Conservation (phyloP, 2,797 vertebrate genomes). For the Limosa lapponica region DNA sequence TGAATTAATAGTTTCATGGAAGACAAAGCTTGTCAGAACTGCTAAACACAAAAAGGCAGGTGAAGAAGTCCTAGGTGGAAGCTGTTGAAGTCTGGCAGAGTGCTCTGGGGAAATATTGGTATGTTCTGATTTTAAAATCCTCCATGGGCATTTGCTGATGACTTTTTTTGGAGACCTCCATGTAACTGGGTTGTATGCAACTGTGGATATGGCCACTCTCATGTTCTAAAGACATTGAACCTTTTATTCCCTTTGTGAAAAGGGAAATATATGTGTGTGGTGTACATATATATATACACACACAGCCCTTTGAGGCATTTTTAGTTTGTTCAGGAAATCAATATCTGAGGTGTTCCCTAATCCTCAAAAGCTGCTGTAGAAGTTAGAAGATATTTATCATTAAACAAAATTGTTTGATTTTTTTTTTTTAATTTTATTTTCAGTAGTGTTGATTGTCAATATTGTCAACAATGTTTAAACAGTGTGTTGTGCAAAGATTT, state of each 20-base stretch:
- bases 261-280: background rate
- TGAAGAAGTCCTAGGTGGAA: background rate
- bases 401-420: background rate
- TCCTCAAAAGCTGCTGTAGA: background rate
- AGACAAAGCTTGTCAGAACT: background rate
- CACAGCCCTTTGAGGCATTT: background rate
- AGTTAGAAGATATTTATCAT: background rate
- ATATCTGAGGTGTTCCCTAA: background rate
- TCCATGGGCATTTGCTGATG: background rate
- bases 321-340: background rate
- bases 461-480: background rate
- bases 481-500: background rate
- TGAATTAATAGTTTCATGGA: background rate
- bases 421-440: background rate
- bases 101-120: background rate
- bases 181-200: background rate
- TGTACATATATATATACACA: background rate
- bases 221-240: background rate
- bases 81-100: background rate
- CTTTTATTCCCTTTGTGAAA: background rate
- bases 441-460: background rate
- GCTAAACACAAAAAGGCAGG: background rate
- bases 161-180: background rate
- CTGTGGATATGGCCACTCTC: background rate
- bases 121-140: background rate